Conservation (phyloP, 1,140 invertebrate genomes). For the Ips nitidus region DNA sequence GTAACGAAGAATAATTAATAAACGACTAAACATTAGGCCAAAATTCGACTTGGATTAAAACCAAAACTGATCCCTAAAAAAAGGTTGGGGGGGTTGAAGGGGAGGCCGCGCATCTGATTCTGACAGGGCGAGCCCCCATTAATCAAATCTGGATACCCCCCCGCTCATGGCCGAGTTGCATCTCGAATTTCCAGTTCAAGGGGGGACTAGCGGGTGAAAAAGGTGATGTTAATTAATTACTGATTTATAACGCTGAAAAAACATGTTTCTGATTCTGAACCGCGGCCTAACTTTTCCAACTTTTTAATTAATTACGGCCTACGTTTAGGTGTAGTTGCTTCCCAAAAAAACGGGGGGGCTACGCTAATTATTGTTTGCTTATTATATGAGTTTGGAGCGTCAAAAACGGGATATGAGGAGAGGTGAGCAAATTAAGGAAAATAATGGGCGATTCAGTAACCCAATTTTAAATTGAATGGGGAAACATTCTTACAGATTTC, state of each 20-base stretch:
- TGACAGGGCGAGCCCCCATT: slow-evolving; percentile 2
- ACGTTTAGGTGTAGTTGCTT: no score
- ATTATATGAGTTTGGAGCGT: no score
- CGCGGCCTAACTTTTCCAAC: background rate
- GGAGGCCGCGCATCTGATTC: background rate
- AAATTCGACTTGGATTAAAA: background rate
- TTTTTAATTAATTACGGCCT: background rate
- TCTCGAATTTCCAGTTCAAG: background rate
- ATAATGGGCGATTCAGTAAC: no score
- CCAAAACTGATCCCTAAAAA: background rate
- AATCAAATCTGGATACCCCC: background rate
- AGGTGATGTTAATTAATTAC: slow-evolving; percentile 6
- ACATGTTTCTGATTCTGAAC: slow-evolving; percentile 1
- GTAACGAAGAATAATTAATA: background rate
- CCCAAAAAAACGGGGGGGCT: no score
- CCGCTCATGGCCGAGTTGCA: background rate
- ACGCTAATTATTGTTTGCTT: no score
- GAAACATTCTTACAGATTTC: no score
- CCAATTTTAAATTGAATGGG: no score
- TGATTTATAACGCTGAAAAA: slow-evolving; percentile 4
- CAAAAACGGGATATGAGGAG: no score
- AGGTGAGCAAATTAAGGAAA: no score
- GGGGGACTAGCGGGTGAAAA: background rate
- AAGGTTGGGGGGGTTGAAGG: background rate
- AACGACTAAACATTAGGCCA: background rate